Evolutionary conservation across 1,140 invertebrate species (phyloP).

Genomic region (Megalopta genalis): DNA sequence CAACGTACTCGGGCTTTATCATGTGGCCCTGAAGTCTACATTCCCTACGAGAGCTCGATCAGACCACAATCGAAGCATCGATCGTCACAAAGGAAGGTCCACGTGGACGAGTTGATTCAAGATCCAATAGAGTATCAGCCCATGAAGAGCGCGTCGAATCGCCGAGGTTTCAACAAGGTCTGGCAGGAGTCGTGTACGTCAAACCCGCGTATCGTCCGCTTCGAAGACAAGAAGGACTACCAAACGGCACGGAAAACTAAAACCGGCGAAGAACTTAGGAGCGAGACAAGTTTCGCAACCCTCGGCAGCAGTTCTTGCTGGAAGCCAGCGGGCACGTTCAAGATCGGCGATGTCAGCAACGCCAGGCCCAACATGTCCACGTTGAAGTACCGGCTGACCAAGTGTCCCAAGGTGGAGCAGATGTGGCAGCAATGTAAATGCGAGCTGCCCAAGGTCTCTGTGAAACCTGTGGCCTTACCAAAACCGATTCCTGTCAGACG

Average conservation of each 20-base stretch:
- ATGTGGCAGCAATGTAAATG: not conserved
- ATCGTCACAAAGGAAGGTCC: not conserved
- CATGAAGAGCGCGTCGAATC: not conserved
- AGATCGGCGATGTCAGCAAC: slow-evolving; percentile 24
- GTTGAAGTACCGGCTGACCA: slow-evolving; percentile 60
- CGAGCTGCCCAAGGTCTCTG: not conserved
- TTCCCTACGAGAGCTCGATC: not conserved
- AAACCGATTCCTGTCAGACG: not conserved
- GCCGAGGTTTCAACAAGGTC: no score
- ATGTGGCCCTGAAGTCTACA: not conserved
- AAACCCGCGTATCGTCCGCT: not conserved
- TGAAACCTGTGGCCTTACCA: not conserved
- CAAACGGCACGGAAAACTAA: not conserved
- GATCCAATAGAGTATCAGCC: no score
- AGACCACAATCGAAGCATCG: not conserved
- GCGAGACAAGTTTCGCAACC: not conserved
- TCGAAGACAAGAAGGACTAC: not conserved
- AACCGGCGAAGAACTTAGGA: not conserved
- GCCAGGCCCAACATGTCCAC: slow-evolving; percentile 37
- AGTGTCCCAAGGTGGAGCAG: slow-evolving; percentile 51
- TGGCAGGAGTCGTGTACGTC: no score
- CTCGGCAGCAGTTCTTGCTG: not conserved
- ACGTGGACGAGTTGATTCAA: not conserved
- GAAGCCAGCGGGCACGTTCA: slow-evolving; percentile 12
- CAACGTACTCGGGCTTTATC: not conserved